Base-by-base conservation (phyloP, 2,888 invertebrate genomes). In the Ochropacha duplaris region DNA sequence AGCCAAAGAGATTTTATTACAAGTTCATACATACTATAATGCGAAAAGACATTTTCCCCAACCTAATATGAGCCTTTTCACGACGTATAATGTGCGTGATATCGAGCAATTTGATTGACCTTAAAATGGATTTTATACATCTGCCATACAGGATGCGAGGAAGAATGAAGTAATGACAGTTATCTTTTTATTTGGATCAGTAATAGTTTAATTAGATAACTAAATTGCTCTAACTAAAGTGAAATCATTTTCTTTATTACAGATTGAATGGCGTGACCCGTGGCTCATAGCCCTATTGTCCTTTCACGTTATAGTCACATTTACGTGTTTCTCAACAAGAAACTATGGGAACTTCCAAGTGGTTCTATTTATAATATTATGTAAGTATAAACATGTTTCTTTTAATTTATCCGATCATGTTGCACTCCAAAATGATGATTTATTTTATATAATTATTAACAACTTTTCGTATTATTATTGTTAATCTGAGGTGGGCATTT, bases 221-320 rank as follows among this genome's bases (percentile, higher is more conserved):
- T 9, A n/a, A n/a, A n/a, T n/a, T n/a, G n/a, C n/a, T n/a, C n/a
- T 3, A 54, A 49, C 16, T 39, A 54, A 49, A 26, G 16, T n/a
- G 44, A 11, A 54, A 49, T 62, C 4, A 54, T 22, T 44, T 51
- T 57, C 26, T 59, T 65, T 64, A 74, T 93, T 77, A 16, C 92
- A 97, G 97, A 97, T 98, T 84, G 97, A 98, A 82, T 98, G 97
- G 97, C 94, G 94, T 72, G 98, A 98, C 85, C 97, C 97, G 6
- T 97, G 97, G 97, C 93, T 98, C 14, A 96, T 97, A 63, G 95
- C 95, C 16, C 87, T 98, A 14, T 88, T 97, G 67, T 90, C 95
- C 50, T 95, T 97, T 82, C 98, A 98, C 83, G 86, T 97, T 49
- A 88, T 96, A 54, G 94, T 97, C 28, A 97, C 97, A 60, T 94